Base-by-base conservation (phyloP, 2,113 vertebrate genomes). In the Sylvia atricapilla region DNA sequence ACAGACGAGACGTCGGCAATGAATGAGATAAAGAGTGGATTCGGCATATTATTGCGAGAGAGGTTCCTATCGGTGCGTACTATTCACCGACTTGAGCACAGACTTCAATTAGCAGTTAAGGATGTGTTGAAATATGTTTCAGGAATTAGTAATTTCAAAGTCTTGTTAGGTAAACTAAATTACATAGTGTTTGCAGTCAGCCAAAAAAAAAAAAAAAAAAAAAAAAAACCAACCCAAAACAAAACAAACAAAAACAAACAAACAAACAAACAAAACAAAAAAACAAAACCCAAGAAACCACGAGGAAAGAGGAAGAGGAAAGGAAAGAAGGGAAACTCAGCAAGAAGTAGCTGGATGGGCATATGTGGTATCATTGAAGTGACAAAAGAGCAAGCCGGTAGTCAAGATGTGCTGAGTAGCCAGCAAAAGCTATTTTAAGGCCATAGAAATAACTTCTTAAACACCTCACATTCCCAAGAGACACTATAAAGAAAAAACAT, bases 61-160 rank as follows among this genome's bases (percentile, higher is more conserved):
- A 91, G 82, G 80, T 95, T 73, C 90, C 94, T 93, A 95, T 97
- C 75, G 74, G 80, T 95, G 96, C 62, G 37, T 85, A 86, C 77
- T 84, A 93, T 94, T 97, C 82, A 87, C 94, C n/a, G 79, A 81
- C 89, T 95, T 95, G 74, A 37, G 67, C 93, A 67, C 90, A 94
- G 87, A 97, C 93, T 97, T 98, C 97, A 97, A 96, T 97, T 98
- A 98, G 94, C 94, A 97, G 92, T 97, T 97, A 98, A 98, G 92
- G 95, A 96, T 95, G 93, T 94, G 80, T 96, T 97, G 95, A 97
- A 97, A 96, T 84, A 96, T 86, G 96, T 96, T 97, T 94, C 91
- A 95, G 83, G 84, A 97, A 96, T 97, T 97, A 95, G 86, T 97
- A 88, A 93, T 95, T 98, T 94, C 75, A 24, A 96, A 96, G 96